These are phyloP conservation scores for Sesamia inferens DNA, from an alignment of 2,888 invertebrate genomes.

Conservation along the genomic window DNA sequence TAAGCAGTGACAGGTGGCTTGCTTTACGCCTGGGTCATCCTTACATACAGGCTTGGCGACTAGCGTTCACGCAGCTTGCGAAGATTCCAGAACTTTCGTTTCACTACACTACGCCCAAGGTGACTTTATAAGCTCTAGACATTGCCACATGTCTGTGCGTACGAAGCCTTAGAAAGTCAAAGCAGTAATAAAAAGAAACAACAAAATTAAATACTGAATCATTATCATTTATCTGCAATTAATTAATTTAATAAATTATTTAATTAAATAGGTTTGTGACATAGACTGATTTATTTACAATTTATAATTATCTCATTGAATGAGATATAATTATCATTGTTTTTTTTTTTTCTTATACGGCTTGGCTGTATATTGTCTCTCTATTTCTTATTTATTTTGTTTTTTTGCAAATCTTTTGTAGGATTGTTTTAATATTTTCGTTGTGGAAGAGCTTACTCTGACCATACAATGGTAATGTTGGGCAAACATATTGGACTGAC, in stretches of 20 bases:
- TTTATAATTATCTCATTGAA: constrained; percentile 68
- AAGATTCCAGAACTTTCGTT: neutral
- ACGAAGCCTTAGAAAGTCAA: neutral
- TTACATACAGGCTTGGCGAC: neutral
- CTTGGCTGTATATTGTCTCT: constrained; percentile 58
- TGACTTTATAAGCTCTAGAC: neutral
- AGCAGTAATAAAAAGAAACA: neutral
- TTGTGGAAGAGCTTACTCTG: neutral
- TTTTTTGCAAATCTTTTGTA: constrained; percentile 37
- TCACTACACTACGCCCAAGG: neutral
- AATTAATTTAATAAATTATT: constrained; percentile 59
- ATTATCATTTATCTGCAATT: constrained; percentile 52
- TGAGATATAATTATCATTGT: constrained; percentile 58
- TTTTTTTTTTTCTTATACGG: constrained; percentile 57
- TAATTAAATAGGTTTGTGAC: constrained; percentile 53
- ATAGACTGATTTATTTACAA: constrained; percentile 61
- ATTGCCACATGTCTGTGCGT: neutral
- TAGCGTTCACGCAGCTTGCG: neutral
- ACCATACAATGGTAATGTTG: no score
- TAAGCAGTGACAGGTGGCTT: neutral
- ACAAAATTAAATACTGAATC: constrained; percentile 24
- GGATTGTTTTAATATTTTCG: constrained; percentile 53
- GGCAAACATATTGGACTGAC: neutral
- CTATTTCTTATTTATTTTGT: constrained; percentile 29
- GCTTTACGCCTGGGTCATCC: neutral